Evolutionary conservation across 37 sponge, comb jelly and placozoan genomes (phyloP).

Genomic region (Mnemiopsis leidyi): DNA sequence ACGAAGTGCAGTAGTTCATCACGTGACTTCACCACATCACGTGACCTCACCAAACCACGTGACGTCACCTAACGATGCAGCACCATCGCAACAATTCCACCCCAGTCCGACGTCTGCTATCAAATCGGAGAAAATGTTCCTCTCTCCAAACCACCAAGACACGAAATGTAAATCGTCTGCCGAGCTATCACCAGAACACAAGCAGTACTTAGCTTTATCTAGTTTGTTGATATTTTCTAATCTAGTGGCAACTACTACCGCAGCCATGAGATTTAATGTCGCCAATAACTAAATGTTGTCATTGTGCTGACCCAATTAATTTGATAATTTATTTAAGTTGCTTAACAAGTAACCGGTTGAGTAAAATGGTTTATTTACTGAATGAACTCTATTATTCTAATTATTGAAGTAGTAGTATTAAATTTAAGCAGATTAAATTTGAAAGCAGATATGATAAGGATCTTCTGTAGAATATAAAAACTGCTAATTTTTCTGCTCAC

Average conservation of each 20-base stretch:
- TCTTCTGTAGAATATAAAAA: too few species aligned
- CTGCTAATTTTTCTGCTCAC: too few species aligned
- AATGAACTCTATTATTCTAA: too few species aligned
- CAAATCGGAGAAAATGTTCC: neutral
- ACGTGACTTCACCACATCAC: neutral
- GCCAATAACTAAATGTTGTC: too few species aligned
- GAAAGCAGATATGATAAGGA: too few species aligned
- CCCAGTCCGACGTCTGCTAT: neutral
- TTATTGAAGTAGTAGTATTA: too few species aligned
- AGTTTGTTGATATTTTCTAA: slow-evolving; percentile 30
- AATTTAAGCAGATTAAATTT: too few species aligned
- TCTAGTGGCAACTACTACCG: slow-evolving; percentile 13
- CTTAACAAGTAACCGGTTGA: too few species aligned
- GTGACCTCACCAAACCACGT: neutral
- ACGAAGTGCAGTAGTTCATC: neutral
- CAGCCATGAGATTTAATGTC: slow-evolving; percentile 11
- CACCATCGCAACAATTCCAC: neutral
- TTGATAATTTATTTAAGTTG: too few species aligned
- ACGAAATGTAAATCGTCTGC: neutral
- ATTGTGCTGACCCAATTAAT: too few species aligned
- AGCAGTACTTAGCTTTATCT: neutral
- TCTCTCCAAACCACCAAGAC: too few species aligned
- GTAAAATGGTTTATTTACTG: too few species aligned
- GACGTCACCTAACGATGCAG: neutral
- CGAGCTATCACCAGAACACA: neutral